Conservation (phyloP, 2,888 invertebrate species). For the Sipunculus nudus region DNA sequence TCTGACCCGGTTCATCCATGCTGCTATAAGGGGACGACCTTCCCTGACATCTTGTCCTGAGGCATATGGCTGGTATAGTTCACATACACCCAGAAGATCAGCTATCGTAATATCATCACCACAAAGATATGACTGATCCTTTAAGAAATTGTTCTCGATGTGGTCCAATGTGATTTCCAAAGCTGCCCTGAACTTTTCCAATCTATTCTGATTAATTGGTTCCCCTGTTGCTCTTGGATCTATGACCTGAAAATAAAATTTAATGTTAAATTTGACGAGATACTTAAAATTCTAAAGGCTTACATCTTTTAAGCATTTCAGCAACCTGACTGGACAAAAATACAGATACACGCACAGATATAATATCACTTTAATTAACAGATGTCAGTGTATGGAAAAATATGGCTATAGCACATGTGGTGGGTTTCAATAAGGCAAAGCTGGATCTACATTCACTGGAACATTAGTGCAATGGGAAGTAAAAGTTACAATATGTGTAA, state of each 20-base stretch:
- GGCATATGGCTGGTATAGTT: slow-evolving; percentile 52
- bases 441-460: too few species aligned
- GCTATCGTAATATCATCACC: slow-evolving; percentile 52
- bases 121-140: slow-evolving; percentile 46
- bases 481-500: too few species aligned
- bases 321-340: too few species aligned
- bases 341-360: too few species aligned
- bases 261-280: not conserved
- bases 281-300: too few species aligned
- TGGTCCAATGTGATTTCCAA: not conserved
- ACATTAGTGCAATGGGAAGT: too few species aligned
- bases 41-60: slow-evolving; percentile 49
- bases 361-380: too few species aligned
- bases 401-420: too few species aligned
- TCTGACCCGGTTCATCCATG: slow-evolving; percentile 55
- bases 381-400: not conserved
- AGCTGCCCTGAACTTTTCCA: slow-evolving; percentile 37
- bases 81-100: slow-evolving; percentile 53
- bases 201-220: slow-evolving; percentile 44
- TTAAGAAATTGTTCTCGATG: slow-evolving; percentile 50
- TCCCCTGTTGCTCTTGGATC: slow-evolving; percentile 44
- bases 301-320: too few species aligned
- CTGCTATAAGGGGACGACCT: slow-evolving; percentile 46
- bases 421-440: too few species aligned
- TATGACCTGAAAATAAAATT: slow-evolving; percentile 44